Evolutionary conservation across 2,888 invertebrate genomes (phyloP).

Genomic region (Folsomia manolachei): DNA sequence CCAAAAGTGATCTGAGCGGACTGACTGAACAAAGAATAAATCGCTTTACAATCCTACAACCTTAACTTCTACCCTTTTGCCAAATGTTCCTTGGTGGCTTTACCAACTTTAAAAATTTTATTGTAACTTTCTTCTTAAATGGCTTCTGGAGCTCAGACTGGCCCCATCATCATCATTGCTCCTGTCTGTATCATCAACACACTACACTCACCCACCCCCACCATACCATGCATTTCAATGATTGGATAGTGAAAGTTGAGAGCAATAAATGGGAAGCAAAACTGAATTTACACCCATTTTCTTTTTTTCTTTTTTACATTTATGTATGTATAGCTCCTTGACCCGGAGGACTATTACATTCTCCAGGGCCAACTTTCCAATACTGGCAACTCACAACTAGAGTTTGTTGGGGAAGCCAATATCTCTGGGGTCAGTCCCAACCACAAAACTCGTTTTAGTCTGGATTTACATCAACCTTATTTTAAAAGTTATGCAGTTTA

Average conservation of each 20-base stretch:
- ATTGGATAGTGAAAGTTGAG: slow-evolving; percentile 5
- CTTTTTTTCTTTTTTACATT: background rate
- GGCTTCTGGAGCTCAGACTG: background rate
- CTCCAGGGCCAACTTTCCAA: slow-evolving; percentile 31
- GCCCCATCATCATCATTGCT: background rate
- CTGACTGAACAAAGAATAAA: slow-evolving; percentile 5
- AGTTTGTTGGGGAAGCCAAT: slow-evolving; percentile 35
- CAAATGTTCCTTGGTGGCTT: slow-evolving; percentile 1
- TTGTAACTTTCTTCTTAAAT: background rate
- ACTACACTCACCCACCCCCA: background rate
- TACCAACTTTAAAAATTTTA: slow-evolving; percentile 5
- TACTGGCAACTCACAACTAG: slow-evolving; percentile 35
- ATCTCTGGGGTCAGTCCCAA: slow-evolving; percentile 30
- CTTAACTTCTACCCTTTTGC: background rate
- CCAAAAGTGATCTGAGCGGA: slow-evolving; percentile 2
- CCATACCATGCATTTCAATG: background rate
- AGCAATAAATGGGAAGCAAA: background rate
- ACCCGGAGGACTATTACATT: slow-evolving; percentile 40
- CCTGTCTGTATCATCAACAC: background rate
- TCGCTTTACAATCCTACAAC: slow-evolving; percentile 5
- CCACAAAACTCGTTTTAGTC: slow-evolving; percentile 32
- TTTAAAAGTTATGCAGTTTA: slow-evolving; percentile 43
- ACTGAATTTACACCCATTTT: slow-evolving; percentile 2
- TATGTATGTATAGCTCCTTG: slow-evolving; percentile 3
- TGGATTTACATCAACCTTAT: slow-evolving; percentile 41